These are phyloP conservation scores for Scatophagus argus DNA, from an alignment of 2,113 vertebrate genomes.

Conservation along the genomic window DNA sequence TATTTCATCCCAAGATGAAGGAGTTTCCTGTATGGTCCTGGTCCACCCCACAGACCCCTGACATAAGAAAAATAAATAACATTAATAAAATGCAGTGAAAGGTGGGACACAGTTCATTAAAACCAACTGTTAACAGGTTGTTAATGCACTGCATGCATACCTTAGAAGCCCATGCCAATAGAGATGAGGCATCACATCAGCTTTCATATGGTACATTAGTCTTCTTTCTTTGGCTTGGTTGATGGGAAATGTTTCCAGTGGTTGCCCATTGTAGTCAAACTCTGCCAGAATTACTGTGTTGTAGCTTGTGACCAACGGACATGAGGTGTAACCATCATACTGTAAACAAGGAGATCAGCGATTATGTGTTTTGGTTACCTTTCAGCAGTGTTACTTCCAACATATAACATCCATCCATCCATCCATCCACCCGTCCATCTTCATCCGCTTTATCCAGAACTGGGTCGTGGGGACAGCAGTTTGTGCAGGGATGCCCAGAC, in stretches of 20 bases:
- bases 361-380: constrained; percentile 2
- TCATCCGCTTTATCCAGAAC: too few relatives aligned
- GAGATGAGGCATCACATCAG: constrained; percentile 93
- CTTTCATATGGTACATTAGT: constrained; percentile 96
- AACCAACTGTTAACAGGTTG: background rate
- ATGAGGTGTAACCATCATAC: constrained; percentile 98
- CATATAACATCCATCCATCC: too few relatives aligned
- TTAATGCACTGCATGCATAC: constrained; percentile 79
- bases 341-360: constrained; percentile 55
- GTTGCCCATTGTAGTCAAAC: constrained; percentile 91
- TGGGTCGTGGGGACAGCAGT: too few relatives aligned
- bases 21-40: constrained; percentile 90
- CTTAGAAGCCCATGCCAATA: constrained; percentile 94
- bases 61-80: constrained; percentile 25
- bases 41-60: constrained; percentile 97
- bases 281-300: constrained; percentile 94
- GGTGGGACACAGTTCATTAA: background rate
- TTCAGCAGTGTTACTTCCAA: background rate
- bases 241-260: constrained; percentile 96
- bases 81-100: background rate
- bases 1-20: constrained; percentile 93
- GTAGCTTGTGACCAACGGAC: constrained; percentile 93
- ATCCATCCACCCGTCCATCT: too few relatives aligned
- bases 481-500: too few relatives aligned
- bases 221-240: constrained; percentile 94